Evolutionary conservation across 2,888 invertebrate genomes (phyloP).

Genomic region (Dyspetes luteomarginatus): DNA sequence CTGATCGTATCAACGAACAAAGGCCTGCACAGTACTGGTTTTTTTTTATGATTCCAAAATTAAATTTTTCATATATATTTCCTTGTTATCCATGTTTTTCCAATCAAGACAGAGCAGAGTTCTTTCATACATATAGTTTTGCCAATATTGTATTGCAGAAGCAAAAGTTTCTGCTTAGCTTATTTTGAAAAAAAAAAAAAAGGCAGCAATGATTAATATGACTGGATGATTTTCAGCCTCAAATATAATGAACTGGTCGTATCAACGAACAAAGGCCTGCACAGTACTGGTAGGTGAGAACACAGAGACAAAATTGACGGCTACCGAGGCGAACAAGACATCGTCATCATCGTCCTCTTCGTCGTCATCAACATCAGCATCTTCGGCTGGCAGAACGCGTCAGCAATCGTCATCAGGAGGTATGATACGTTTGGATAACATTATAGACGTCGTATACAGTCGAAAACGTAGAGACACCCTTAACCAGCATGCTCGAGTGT

Average conservation of each 20-base stretch:
- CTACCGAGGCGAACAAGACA: constrained; percentile 89
- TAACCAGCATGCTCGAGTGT: constrained; percentile 85
- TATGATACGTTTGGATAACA: constrained; percentile 75
- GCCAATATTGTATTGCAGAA: too few relatives aligned
- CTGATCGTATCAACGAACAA: constrained; percentile 93
- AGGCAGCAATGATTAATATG: neutral
- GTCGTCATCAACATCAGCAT: constrained; percentile 87
- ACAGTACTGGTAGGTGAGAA: constrained; percentile 93
- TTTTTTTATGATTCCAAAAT: too few relatives aligned
- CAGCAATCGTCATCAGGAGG: constrained; percentile 83
- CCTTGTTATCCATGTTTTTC: too few relatives aligned
- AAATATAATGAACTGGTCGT: constrained; percentile 93
- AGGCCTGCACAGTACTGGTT: too few relatives aligned
- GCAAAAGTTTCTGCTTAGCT: too few relatives aligned
- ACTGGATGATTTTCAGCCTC: constrained; percentile 86
- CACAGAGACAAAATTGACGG: constrained; percentile 88
- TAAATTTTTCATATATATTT: too few relatives aligned
- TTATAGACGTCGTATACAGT: constrained; percentile 79
- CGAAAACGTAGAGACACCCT: constrained; percentile 89
- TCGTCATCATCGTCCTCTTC: constrained; percentile 87
- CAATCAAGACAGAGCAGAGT: too few relatives aligned
- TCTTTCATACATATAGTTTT: too few relatives aligned
- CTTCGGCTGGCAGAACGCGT: constrained; percentile 85
- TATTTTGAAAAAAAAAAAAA: neutral
- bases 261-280: constrained; percentile 92